Percentiles rank a stretch among this genome's conserved stretches.
phyloP scores from a whole-genome alignment of 2,888 invertebrate species.

The Agrenia bidenticulata region DNA sequence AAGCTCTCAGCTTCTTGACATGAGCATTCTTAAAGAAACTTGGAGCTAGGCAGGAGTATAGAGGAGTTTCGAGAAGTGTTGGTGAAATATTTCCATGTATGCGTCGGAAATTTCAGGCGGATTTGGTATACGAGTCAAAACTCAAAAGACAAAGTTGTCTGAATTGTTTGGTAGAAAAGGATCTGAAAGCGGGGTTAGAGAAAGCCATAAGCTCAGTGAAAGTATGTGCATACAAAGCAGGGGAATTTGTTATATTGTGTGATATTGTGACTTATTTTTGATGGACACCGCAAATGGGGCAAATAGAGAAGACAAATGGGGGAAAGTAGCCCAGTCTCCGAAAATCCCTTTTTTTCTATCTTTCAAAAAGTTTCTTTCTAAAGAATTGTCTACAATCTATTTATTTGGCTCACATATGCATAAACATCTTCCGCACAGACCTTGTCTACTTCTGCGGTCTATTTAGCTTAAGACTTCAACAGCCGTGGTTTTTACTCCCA shows the following conservation, averaged over 20 bases:
- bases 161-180: too few species aligned
- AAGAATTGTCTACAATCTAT: constrained; percentile 14
- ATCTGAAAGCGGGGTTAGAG: too few species aligned
- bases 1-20: too few species aligned
- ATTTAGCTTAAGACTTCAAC: constrained; percentile 2
- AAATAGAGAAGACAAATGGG: constrained; percentile 41
- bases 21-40: too few species aligned
- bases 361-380: constrained; percentile 4
- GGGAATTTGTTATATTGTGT: constrained; percentile 43
- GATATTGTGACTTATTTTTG: constrained; percentile 45
- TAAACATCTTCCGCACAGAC: constrained; percentile 5
- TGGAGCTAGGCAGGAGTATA: too few species aligned
- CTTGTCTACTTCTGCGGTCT: constrained; percentile 5
- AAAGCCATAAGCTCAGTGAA: neutral
- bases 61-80: too few species aligned
- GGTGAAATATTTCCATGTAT: too few species aligned
- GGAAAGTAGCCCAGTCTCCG: constrained; percentile 7
- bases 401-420: constrained; percentile 17
- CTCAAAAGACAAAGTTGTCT: too few species aligned
- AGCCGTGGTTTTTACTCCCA: too few species aligned
- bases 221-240: constrained; percentile 27
- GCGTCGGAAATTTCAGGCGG: too few species aligned
- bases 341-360: constrained; percentile 4
- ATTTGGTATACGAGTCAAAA: neutral
- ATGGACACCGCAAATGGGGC: constrained; percentile 48